Conservation (phyloP, 1,140 invertebrate species). For the Ridgeia piscesae region DNA sequence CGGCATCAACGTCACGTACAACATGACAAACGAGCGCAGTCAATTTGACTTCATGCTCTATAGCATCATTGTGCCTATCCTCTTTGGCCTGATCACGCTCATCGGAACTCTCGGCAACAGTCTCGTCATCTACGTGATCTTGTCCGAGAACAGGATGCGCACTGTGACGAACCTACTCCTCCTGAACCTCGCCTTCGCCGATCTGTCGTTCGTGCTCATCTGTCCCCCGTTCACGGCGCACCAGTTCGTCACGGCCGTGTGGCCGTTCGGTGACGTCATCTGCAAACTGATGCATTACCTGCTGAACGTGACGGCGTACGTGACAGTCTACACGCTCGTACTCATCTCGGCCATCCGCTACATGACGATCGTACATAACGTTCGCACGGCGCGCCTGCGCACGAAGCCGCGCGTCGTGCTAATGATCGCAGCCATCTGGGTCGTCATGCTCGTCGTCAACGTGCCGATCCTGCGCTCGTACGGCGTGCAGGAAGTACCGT, state of each 20-base stretch:
- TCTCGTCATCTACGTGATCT: conserved; percentile 61
- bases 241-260: conserved; percentile 24
- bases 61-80: conserved; percentile 15
- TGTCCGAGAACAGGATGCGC: conserved; percentile 58
- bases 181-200: conserved; percentile 72
- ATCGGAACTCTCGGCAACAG: conserved; percentile 61
- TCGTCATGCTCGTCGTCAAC: conserved; percentile 18
- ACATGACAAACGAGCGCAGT: not conserved
- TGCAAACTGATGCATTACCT: conserved; percentile 35
- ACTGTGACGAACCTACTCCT: conserved; percentile 72
- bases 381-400: conserved; percentile 10
- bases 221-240: conserved; percentile 31
- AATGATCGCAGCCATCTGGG: conserved; percentile 18
- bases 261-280: conserved; percentile 29
- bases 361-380: conserved; percentile 27
- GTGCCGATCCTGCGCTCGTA: conserved; percentile 17
- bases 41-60: conserved; percentile 24
- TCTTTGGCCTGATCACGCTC: conserved; percentile 31
- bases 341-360: conserved; percentile 85
- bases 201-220: conserved; percentile 60
- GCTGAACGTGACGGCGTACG: conserved; percentile 76
- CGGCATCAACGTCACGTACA: not conserved
- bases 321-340: conserved; percentile 88
- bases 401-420: conserved; percentile 22
- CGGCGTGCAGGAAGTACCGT: not conserved